Conservation (phyloP, 2,113 vertebrate species). For the Eonycteris spelaea region DNA sequence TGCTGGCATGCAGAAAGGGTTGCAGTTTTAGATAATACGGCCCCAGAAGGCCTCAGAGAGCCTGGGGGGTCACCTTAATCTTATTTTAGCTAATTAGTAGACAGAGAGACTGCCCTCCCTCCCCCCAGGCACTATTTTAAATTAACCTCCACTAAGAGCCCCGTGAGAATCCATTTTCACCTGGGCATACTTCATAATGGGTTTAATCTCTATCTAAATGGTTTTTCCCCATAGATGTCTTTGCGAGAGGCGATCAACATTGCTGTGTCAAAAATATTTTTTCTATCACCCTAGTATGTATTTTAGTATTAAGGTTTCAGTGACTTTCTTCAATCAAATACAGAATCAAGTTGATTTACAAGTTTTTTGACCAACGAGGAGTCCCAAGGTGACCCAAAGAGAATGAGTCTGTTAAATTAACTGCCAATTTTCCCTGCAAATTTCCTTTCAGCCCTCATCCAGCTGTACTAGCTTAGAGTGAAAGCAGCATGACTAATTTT, state of each 20-base stretch:
- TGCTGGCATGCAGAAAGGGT: neutral
- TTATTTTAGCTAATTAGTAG: neutral
- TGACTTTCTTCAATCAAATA: slow-evolving; percentile 57
- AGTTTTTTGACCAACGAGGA: slow-evolving; percentile 68
- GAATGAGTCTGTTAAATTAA: slow-evolving; percentile 67
- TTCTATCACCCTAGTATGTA: neutral
- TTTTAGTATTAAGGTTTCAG: slow-evolving; percentile 23
- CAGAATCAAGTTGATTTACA: slow-evolving; percentile 59
- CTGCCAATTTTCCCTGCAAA: slow-evolving; percentile 62
- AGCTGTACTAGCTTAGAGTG: slow-evolving; percentile 17
- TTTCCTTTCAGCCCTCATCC: slow-evolving; percentile 56
- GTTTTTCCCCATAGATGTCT: neutral
- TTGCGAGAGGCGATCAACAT: neutral
- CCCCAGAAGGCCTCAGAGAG: neutral
- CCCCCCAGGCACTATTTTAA: neutral
- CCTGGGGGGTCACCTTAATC: neutral
- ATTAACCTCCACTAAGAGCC: neutral
- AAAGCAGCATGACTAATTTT: slow-evolving; percentile 66
- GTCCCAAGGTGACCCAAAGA: slow-evolving; percentile 61
- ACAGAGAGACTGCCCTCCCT: neutral
- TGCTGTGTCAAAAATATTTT: neutral
- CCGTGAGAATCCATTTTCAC: neutral
- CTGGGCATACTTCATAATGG: neutral
- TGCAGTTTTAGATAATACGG: neutral
- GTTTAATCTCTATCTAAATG: slow-evolving; percentile 40